phyloP scores from a whole-genome alignment of 1,140 invertebrate species.

The Hesperophylax magnus region DNA sequence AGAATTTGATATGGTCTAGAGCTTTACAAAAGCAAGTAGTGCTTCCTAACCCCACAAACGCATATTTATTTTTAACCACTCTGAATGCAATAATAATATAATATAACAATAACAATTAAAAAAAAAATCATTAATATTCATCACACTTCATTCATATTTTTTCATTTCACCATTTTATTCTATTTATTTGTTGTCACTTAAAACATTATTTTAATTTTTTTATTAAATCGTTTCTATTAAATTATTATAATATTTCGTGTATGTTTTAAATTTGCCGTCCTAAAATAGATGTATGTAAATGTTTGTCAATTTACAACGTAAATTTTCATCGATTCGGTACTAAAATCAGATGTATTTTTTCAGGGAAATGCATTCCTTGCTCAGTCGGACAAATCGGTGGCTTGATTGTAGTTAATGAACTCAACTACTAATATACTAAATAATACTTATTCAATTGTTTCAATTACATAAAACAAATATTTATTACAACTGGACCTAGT shows the following conservation, averaged over 20 bases:
- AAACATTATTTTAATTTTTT: too few relatives aligned
- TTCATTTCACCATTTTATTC: too few relatives aligned
- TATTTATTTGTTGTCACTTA: too few relatives aligned
- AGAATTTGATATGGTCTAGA: too few relatives aligned
- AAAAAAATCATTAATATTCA: too few relatives aligned
- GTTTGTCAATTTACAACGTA: not conserved
- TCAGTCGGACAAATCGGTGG: constrained; percentile 37
- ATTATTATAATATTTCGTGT: too few relatives aligned
- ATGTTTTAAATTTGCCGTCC: too few relatives aligned
- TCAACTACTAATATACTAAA: constrained; percentile 22
- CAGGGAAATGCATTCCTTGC: constrained; percentile 38
- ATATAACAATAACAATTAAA: too few relatives aligned
- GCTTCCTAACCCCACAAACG: not conserved
- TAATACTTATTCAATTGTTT: not conserved
- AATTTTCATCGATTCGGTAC: not conserved
- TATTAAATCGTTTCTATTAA: too few relatives aligned
- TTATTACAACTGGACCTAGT: too few relatives aligned
- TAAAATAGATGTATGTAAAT: too few relatives aligned
- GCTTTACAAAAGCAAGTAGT: not conserved
- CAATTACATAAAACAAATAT: not conserved
- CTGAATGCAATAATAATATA: not conserved
- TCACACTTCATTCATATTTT: too few relatives aligned
- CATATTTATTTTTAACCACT: not conserved
- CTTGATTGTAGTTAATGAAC: constrained; percentile 38
- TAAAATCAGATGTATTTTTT: constrained; percentile 34